These are phyloP conservation scores for Gobiocypris rarus DNA, from an alignment of 2,113 vertebrate genomes.

Conservation along the genomic window DNA sequence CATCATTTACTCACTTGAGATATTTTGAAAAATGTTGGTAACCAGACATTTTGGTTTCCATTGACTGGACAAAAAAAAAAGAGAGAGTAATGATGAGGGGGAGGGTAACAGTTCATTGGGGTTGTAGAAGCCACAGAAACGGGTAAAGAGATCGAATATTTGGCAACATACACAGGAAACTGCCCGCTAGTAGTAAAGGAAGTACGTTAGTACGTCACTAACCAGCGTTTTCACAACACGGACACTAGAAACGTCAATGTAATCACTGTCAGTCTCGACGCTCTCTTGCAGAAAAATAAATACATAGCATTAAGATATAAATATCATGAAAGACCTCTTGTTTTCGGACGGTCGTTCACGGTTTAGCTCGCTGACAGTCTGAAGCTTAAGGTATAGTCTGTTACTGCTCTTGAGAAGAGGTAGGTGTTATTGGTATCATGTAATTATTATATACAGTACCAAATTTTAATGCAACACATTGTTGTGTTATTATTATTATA, in stretches of 20 bases:
- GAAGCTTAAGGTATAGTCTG: neutral
- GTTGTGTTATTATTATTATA: neutral
- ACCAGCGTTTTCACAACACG: neutral
- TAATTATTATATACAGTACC: neutral
- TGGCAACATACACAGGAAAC: constrained; percentile 1
- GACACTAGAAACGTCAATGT: neutral
- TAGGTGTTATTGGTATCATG: neutral
- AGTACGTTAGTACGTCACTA: neutral
- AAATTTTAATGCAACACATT: neutral
- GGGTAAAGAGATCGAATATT: neutral
- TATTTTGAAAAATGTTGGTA: too few relatives aligned
- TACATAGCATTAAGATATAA: neutral
- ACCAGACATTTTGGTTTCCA: too few relatives aligned
- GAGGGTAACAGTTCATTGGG: neutral
- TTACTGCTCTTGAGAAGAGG: neutral
- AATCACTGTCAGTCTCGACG: too few relatives aligned
- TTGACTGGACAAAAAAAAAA: neutral
- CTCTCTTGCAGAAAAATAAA: neutral
- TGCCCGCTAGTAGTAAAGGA: constrained; percentile 24
- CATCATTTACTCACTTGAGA: neutral
- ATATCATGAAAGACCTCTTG: neutral
- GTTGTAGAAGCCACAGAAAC: neutral
- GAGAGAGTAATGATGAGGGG: too few relatives aligned
- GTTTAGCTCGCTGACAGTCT: neutral
- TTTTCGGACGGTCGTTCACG: neutral